Conservation (phyloP, 1,140 invertebrate species). For the Drosophila bipectinata region DNA sequence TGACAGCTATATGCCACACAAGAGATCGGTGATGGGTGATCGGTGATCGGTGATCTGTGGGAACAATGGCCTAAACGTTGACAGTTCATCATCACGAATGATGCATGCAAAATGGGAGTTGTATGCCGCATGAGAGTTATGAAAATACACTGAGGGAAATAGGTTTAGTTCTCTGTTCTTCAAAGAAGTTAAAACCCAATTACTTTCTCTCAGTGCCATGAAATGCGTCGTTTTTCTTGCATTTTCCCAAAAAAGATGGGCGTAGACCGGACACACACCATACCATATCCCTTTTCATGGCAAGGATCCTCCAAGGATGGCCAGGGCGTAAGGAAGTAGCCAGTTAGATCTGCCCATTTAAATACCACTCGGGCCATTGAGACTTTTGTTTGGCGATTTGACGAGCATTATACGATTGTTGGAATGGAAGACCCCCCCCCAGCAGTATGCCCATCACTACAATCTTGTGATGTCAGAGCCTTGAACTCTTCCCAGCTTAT, state of each 20-base stretch:
- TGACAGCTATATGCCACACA: neutral
- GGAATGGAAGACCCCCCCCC: constrained; percentile 4
- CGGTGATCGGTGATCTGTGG: neutral
- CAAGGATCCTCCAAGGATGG: constrained; percentile 48
- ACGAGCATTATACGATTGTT: constrained; percentile 20
- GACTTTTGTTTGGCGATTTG: constrained; percentile 48
- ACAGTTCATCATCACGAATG: constrained; percentile 81
- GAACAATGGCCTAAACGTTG: constrained; percentile 71
- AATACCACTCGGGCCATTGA: constrained; percentile 46
- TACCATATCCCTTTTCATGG: too few relatives aligned
- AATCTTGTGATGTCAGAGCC: constrained; percentile 20
- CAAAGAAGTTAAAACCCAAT: too few relatives aligned
- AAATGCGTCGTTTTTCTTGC: constrained; percentile 50
- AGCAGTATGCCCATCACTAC: neutral
- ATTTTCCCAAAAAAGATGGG: constrained; percentile 41
- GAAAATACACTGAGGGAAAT: neutral
- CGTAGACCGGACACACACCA: constrained; percentile 53
- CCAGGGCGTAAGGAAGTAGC: constrained; percentile 75
- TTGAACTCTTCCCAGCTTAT: constrained; percentile 8
- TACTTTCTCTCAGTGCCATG: constrained; percentile 28
- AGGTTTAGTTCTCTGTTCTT: too few relatives aligned
- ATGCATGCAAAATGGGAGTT: constrained; percentile 73
- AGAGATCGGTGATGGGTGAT: too few relatives aligned
- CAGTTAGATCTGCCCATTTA: constrained; percentile 73
- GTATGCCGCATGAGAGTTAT: neutral